Evolutionary conservation across 1,140 invertebrate species (phyloP).

Genomic region (Oryctes rhinoceros): DNA sequence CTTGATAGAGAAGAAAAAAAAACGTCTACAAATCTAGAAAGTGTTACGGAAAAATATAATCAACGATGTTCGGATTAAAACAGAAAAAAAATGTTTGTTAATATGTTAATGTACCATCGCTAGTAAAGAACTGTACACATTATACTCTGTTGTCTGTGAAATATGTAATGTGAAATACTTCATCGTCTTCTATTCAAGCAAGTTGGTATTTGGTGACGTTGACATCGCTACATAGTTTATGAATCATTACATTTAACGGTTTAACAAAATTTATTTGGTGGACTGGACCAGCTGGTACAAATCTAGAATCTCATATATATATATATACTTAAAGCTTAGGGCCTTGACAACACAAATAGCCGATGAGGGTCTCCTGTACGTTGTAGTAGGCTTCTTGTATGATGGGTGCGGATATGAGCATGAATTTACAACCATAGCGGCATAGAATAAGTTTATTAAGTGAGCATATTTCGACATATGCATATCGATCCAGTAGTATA

Average conservation of each 20-base stretch:
- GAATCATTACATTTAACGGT: conserved; percentile 6
- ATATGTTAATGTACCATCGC: too few species aligned
- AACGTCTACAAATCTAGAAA: background rate
- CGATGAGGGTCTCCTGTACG: background rate
- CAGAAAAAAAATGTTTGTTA: too few species aligned
- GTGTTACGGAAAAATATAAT: conserved; percentile 16
- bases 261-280: conserved; percentile 16
- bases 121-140: too few species aligned
- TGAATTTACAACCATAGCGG: too few species aligned
- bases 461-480: too few species aligned
- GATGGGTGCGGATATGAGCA: too few species aligned
- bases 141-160: too few species aligned
- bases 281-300: conserved; percentile 1
- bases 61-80: background rate
- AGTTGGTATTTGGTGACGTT: background rate
- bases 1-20: background rate
- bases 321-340: background rate
- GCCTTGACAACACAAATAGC: conserved; percentile 18
- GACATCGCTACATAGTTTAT: background rate
- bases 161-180: too few species aligned
- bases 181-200: too few species aligned
- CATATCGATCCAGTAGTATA: too few species aligned
- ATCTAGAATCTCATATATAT: background rate
- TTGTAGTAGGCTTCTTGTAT: background rate
- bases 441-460: too few species aligned